Base-by-base conservation (phyloP, 1,140 invertebrate species). In the Pseudobourletiella spinata region DNA sequence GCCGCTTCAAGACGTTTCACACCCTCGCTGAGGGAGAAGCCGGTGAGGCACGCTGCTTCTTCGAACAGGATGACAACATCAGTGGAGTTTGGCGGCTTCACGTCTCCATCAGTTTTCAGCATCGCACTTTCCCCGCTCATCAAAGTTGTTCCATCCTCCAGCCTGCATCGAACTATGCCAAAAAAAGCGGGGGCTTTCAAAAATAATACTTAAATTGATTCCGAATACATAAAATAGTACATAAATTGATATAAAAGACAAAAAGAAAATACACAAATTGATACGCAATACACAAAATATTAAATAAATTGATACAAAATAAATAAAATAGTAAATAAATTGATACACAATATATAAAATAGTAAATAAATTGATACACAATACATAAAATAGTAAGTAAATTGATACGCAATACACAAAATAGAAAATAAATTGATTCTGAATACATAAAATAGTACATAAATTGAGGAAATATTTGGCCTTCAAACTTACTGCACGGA, bases 1-100 rank as follows among this genome's bases (percentile, higher is more conserved):
- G 72, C 74, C 15, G 69, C 66, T 51, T 79, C 77, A 20, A 80
- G 46, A 30, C 69, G 67, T 1, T n/a, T 50, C 15, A 71, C 51
- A 1, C 59, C 57, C 3, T 73, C 63, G 14, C 39, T 44, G 14
- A 69, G 42, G 24, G 63, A 57, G 15, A 62, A 22, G n/a, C 56
- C 55, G 11, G 59, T 32, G 16, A 73, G 44, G 65, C 79, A 80
- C 0, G 56, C 30, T 8, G 72, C 71, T 46, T 79, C 77, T 69
- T 82, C 79, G 2, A 82, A 69, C n/a, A 81, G 69, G 62, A 82
- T 74, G 16, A 82, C 75, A 52, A 81, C 73, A 70, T 82, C 80
- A 15, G 78, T 71, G 2, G 78, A 76, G 39, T 71, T 70, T 18
- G 62, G 68, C 8, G 55, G 42, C 50, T 22, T 20, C 3, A 58